These are phyloP conservation scores for Isaurus tuberculatus DNA, from an alignment of 92 coral and sea anemone genomes.

Conservation along the genomic window DNA sequence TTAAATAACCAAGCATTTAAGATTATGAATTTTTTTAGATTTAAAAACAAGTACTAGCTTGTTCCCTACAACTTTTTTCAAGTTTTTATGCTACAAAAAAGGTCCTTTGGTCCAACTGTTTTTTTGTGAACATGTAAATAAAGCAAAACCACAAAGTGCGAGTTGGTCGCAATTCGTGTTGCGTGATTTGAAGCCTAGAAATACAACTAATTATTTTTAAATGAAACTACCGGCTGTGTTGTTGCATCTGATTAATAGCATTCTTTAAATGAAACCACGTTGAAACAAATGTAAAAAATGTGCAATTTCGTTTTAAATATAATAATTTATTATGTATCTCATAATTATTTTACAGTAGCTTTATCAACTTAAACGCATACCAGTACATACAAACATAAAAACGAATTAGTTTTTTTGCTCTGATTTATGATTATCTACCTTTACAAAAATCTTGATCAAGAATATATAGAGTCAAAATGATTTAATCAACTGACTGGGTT, in stretches of 20 bases:
- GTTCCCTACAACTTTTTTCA: not conserved
- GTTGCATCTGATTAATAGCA: not conserved
- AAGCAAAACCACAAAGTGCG: not conserved
- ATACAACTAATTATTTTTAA: not conserved
- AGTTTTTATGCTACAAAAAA: too few relatives aligned
- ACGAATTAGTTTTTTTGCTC: too few relatives aligned
- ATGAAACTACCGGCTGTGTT: slow-evolving; percentile 29
- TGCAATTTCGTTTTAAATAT: not conserved
- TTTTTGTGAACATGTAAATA: not conserved
- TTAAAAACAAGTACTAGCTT: not conserved
- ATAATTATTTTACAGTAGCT: too few relatives aligned
- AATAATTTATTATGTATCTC: too few relatives aligned
- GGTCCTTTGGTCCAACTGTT: not conserved
- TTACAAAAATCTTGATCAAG: too few relatives aligned
- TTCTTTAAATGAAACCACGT: not conserved
- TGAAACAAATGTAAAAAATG: not conserved
- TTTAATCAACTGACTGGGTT: too few relatives aligned
- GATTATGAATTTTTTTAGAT: not conserved
- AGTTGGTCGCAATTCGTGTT: not conserved
- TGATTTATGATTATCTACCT: too few relatives aligned
- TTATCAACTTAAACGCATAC: too few relatives aligned
- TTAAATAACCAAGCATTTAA: too few relatives aligned
- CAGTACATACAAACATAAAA: too few relatives aligned
- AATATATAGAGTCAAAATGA: too few relatives aligned
- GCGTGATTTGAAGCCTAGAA: not conserved